Evolutionary conservation across 2,797 vertebrate genomes (phyloP), one percentile per base, ranked within the genome.

Genomic region (Gouania willdenowi): DNA sequence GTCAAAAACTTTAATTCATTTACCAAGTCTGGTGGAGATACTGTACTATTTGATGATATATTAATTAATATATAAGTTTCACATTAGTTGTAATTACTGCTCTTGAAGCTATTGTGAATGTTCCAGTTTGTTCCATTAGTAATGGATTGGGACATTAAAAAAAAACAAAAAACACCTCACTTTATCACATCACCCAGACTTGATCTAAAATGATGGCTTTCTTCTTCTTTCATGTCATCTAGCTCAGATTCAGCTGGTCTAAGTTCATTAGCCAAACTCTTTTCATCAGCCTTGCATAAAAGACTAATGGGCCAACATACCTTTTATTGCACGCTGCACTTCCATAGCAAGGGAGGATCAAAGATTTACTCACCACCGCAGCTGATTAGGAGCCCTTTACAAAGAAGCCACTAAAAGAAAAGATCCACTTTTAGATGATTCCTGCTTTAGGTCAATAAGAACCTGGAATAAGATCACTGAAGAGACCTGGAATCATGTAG

Each of bases 251-350:
- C 48, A 72, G 9, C 19, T 62, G 46, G 69, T 60, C 52, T 57
- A 64, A 72, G 50, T 81, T 90, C 86, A 87, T 87, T 88, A 88
- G 68, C 68, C 64, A 36, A 68, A 36, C 75, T 45, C 43, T 66
- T 81, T 76, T 81, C 71, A 74, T 64, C 60, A 74, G 63, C 57
- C 32, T 76, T 55, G 54, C 71, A 60, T 62, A 27, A 39, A 78
- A 72, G 78, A 85, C 75, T 83, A 85, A 86, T 84, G 65, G 76
- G 41, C 69, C 63, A 37, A 44, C 72, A 66, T 77, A 61, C 55
- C 57, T 77, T 84, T 86, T 80, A 86, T 74, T 84, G 75, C 67
- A 53, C 47, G 41, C 63, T 58, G 64, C 71, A 65, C 50, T 59
- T 74, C 61, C 57, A 62, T 68, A 65, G 53, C 52, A 50, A 48